These are phyloP conservation scores for Thelaira solivaga DNA, from an alignment of 2,888 invertebrate species.

Conservation along the genomic window DNA sequence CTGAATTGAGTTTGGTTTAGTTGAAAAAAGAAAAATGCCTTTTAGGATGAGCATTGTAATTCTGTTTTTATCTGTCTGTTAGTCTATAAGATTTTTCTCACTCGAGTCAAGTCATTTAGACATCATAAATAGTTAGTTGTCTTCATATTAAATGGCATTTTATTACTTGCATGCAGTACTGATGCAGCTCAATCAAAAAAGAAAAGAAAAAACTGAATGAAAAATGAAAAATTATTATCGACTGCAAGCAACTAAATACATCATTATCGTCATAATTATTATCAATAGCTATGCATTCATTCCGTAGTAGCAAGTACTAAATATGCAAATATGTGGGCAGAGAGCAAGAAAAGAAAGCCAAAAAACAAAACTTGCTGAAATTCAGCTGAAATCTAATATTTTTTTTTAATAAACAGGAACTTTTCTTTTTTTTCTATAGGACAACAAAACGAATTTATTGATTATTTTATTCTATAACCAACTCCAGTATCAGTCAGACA, in stretches of 20 bases:
- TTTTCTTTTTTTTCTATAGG: no score
- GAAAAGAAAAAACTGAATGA: no score
- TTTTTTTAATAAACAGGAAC: no score
- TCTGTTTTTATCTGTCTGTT: neutral
- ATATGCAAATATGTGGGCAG: neutral
- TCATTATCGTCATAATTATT: constrained; percentile 21
- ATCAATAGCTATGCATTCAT: constrained; percentile 31
- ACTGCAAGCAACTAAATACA: constrained; percentile 35
- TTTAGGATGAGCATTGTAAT: constrained; percentile 12
- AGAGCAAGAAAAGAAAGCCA: neutral
- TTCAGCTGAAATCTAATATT: neutral
- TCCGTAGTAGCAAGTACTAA: constrained; percentile 1
- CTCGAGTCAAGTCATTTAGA: constrained; percentile 29
- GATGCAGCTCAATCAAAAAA: constrained; percentile 20
- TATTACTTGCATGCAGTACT: constrained; percentile 30
- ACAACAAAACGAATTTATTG: no score
- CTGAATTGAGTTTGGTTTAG: constrained; percentile 10
- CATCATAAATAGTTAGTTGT: constrained; percentile 3
- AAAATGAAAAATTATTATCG: constrained; percentile 27
- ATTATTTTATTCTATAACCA: no score
- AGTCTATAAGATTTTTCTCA: neutral
- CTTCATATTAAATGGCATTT: constrained; percentile 51
- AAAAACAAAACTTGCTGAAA: neutral
- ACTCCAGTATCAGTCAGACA: no score
- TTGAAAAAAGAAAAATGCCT: no score